These are phyloP conservation scores for Drepanosiphum platanoidis DNA, from an alignment of 2,888 invertebrate genomes.

Conservation along the genomic window DNA sequence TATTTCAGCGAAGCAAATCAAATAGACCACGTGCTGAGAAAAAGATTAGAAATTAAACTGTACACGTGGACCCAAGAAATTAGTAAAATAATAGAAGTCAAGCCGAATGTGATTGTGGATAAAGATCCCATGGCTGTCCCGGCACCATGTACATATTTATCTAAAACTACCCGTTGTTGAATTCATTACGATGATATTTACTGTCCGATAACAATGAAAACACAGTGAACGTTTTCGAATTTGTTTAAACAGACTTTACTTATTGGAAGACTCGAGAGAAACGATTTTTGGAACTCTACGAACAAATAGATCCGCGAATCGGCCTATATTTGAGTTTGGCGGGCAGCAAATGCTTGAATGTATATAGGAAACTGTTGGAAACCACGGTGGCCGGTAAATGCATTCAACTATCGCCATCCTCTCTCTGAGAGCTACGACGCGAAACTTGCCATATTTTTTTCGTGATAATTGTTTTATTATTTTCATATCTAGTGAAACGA, in stretches of 20 bases:
- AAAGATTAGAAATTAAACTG: conserved; percentile 40
- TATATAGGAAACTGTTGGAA: conserved; percentile 20
- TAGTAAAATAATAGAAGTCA: neutral
- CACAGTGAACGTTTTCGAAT: neutral
- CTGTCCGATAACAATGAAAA: no score
- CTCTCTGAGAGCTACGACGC: no score
- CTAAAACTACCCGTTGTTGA: no score
- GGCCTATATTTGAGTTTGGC: neutral
- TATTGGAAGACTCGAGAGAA: conserved; percentile 44
- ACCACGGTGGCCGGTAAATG: conserved; percentile 9
- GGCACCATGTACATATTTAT: conserved; percentile 14
- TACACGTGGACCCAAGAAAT: conserved; percentile 33
- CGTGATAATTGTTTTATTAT: neutral
- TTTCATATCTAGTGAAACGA: conserved; percentile 19
- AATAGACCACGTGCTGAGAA: conserved; percentile 29
- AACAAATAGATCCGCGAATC: conserved; percentile 40
- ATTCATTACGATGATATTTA: no score
- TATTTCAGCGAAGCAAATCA: conserved; percentile 38
- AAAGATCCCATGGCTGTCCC: conserved; percentile 27
- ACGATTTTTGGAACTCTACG: conserved; percentile 6
- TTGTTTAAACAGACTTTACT: neutral
- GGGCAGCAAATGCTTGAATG: conserved; percentile 2
- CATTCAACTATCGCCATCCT: no score
- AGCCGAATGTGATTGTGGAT: conserved; percentile 19
- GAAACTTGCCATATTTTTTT: no score